A percentile compares a stretch with the other conserved stretches of the same genome.
These are phyloP conservation scores for Copsychus sechellarum DNA, from an alignment of 2,113 vertebrate species.

Conservation along the genomic window DNA sequence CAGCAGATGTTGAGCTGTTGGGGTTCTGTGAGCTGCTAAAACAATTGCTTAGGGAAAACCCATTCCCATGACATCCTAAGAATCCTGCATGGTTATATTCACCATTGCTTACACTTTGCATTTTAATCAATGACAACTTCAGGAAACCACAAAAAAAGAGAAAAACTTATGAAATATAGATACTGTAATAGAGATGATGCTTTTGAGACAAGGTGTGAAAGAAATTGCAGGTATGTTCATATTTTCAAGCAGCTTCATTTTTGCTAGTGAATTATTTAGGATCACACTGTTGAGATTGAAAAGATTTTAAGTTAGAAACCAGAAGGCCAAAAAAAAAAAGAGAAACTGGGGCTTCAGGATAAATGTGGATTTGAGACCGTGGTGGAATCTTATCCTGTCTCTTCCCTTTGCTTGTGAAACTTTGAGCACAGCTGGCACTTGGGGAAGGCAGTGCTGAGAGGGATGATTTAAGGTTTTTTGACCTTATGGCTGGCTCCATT, in stretches of 20 bases:
- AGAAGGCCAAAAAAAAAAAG: background rate
- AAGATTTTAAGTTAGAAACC: background rate
- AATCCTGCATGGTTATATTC: background rate
- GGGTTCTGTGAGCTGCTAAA: background rate
- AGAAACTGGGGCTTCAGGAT: background rate
- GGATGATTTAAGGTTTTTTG: background rate
- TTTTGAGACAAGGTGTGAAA: background rate
- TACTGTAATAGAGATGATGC: background rate
- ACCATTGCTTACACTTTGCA: background rate
- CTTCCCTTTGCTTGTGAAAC: background rate
- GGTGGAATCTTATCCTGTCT: background rate
- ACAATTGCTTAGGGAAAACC: background rate
- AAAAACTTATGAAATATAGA: background rate
- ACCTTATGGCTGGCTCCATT: background rate
- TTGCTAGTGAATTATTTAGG: background rate
- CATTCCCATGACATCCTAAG: background rate
- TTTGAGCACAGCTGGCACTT: accelerated
- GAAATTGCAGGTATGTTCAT: background rate
- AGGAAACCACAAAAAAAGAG: background rate
- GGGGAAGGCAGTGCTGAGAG: background rate
- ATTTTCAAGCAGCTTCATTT: background rate
- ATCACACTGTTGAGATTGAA: background rate
- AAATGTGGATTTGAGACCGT: background rate
- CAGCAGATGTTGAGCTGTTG: constrained; percentile 24
- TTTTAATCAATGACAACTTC: background rate